phyloP scores from a whole-genome alignment of 2,888 invertebrate genomes.

The Zhengitettix transpicula region DNA sequence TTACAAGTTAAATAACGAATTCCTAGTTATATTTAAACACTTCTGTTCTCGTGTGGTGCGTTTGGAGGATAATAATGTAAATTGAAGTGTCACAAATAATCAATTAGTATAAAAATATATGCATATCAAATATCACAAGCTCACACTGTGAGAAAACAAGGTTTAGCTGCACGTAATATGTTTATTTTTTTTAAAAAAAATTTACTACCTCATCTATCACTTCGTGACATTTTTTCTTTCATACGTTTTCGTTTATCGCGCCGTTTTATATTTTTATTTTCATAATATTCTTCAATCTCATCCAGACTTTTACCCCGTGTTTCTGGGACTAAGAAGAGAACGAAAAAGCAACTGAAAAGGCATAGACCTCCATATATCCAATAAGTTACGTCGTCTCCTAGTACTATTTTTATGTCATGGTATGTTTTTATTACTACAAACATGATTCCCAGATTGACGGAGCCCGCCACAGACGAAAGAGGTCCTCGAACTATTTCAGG shows the following conservation, averaged over 20 bases:
- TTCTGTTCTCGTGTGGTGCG: too few species aligned
- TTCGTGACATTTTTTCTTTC: too few species aligned
- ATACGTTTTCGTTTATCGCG: neutral
- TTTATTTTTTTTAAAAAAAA: too few species aligned
- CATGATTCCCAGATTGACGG: slow-evolving; percentile 36
- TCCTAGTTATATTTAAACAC: too few species aligned
- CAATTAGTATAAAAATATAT: too few species aligned
- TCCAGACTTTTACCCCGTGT: slow-evolving; percentile 53
- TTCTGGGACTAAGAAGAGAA: slow-evolving; percentile 40
- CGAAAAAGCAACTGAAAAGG: slow-evolving; percentile 33
- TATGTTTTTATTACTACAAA: slow-evolving; percentile 39
- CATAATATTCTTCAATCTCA: slow-evolving; percentile 34
- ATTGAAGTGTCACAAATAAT: too few species aligned
- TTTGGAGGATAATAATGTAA: too few species aligned
- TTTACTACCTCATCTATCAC: too few species aligned
- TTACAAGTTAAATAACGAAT: too few species aligned
- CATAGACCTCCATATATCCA: slow-evolving; percentile 38
- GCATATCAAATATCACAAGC: too few species aligned
- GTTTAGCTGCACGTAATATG: too few species aligned
- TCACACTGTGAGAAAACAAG: too few species aligned
- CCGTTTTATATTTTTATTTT: neutral
- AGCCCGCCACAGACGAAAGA: slow-evolving; percentile 36
- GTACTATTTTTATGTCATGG: slow-evolving; percentile 21
- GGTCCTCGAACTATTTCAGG: slow-evolving; percentile 37
- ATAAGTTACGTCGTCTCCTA: slow-evolving; percentile 36